Evolutionary conservation across 2,888 invertebrate species (phyloP).

Genomic region (Agriopis marginaria): DNA sequence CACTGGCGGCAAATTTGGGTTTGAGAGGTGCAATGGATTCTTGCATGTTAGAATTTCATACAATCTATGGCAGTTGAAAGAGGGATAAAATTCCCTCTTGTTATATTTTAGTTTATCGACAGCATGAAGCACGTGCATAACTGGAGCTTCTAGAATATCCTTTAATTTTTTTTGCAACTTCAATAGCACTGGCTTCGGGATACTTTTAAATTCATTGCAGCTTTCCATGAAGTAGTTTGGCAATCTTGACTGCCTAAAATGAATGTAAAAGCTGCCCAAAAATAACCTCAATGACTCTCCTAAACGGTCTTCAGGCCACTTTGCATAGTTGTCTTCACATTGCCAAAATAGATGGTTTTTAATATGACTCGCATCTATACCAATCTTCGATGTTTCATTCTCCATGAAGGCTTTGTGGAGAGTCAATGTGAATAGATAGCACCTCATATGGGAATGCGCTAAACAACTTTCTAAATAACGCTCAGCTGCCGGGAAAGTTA

Average conservation of each 20-base stretch:
- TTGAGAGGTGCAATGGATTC: conserved; percentile 80
- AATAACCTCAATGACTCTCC: conserved; percentile 89
- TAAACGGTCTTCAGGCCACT: conserved; percentile 91
- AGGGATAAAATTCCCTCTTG: conserved; percentile 88
- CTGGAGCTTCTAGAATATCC: conserved; percentile 90
- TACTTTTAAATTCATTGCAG: conserved; percentile 91
- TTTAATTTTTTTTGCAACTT: conserved; percentile 89
- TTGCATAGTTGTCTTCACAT: conserved; percentile 89
- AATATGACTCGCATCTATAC: conserved; percentile 90
- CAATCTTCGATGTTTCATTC: conserved; percentile 87
- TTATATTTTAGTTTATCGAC: conserved; percentile 89
- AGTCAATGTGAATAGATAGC: conserved; percentile 89
- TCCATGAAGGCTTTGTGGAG: conserved; percentile 91
- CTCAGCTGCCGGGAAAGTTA: conserved; percentile 92
- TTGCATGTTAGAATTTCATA: conserved; percentile 86
- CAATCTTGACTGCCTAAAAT: conserved; percentile 87
- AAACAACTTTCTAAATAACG: conserved; percentile 90
- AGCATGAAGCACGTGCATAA: conserved; percentile 89
- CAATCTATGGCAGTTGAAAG: conserved; percentile 86
- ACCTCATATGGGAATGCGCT: conserved; percentile 89
- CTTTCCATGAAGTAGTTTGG: conserved; percentile 91
- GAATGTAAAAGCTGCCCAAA: conserved; percentile 87
- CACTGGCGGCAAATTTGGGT: conserved; percentile 71
- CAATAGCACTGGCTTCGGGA: conserved; percentile 88
- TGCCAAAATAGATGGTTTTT: conserved; percentile 92